phyloP scores from a whole-genome alignment of 2,113 vertebrate species.

The Centropristis striata region DNA sequence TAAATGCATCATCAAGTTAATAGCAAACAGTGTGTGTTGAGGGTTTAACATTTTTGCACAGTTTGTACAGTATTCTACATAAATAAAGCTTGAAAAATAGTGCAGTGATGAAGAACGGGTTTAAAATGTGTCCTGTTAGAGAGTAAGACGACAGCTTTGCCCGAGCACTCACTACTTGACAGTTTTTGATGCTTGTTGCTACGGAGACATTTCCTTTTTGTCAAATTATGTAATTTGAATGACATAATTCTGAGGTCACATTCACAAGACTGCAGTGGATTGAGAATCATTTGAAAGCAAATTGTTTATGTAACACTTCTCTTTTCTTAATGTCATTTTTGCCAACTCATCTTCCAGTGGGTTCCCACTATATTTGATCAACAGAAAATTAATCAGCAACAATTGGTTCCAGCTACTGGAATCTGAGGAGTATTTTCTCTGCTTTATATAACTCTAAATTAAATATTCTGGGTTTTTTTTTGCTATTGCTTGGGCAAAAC shows the following conservation, averaged over 20 bases:
- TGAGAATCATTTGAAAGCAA: not conserved
- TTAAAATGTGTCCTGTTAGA: not conserved
- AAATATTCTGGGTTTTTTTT: not conserved
- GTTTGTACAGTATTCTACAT: not conserved
- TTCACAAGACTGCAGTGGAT: not conserved
- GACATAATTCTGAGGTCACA: not conserved
- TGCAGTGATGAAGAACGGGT: not conserved
- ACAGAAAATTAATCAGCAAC: not conserved
- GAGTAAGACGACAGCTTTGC: not conserved
- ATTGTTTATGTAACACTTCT: not conserved
- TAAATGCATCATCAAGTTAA: conserved; percentile 49
- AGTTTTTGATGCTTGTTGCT: not conserved
- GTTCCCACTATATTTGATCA: not conserved
- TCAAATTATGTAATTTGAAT: not conserved
- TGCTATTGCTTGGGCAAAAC: not conserved
- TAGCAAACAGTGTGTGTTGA: conserved; percentile 22
- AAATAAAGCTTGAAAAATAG: not conserved
- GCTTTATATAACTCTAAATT: conserved; percentile 3
- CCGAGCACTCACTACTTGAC: not conserved
- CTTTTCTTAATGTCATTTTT: not conserved
- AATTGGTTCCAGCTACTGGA: not conserved
- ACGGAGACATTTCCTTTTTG: not conserved
- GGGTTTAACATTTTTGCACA: not conserved
- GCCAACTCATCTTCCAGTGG: not conserved
- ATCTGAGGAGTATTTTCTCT: conserved; percentile 2